Evolutionary conservation across 2,797 vertebrate genomes (phyloP).

Genomic region (Balearica regulorum): DNA sequence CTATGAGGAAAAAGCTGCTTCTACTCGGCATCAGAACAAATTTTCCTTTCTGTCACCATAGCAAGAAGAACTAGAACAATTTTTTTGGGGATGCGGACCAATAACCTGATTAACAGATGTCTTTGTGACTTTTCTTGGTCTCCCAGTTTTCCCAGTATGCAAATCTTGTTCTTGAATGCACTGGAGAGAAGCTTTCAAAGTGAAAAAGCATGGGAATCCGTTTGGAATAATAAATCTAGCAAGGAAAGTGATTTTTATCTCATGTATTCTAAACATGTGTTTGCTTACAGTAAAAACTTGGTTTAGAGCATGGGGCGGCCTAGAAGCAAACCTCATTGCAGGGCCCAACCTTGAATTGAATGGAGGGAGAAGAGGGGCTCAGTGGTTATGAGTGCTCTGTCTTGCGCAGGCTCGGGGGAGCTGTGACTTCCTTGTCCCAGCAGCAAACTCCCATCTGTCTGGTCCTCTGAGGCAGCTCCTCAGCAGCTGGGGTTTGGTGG

Average conservation of each 20-base stretch:
- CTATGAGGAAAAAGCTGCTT: background rate
- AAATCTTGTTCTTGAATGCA: background rate
- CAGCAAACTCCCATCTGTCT: background rate
- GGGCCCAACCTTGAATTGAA: background rate
- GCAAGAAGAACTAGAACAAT: background rate
- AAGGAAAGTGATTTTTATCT: background rate
- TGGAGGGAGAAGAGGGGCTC: background rate
- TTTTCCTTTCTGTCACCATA: background rate
- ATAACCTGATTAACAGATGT: background rate
- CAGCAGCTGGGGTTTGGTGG: background rate
- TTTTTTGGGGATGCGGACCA: background rate
- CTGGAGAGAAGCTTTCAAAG: background rate
- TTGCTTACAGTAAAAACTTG: background rate
- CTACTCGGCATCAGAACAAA: background rate
- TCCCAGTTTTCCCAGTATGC: background rate
- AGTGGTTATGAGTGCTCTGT: accelerated
- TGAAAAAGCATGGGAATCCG: background rate
- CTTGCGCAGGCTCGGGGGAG: accelerated
- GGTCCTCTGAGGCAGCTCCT: no score
- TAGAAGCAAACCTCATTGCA: background rate
- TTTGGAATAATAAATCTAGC: background rate
- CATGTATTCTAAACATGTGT: background rate
- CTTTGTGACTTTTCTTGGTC: background rate
- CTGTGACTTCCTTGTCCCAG: background rate
- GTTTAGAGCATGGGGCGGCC: background rate